Conservation (phyloP, 2,113 vertebrate species). For the Onychostruthus taczanowskii region DNA sequence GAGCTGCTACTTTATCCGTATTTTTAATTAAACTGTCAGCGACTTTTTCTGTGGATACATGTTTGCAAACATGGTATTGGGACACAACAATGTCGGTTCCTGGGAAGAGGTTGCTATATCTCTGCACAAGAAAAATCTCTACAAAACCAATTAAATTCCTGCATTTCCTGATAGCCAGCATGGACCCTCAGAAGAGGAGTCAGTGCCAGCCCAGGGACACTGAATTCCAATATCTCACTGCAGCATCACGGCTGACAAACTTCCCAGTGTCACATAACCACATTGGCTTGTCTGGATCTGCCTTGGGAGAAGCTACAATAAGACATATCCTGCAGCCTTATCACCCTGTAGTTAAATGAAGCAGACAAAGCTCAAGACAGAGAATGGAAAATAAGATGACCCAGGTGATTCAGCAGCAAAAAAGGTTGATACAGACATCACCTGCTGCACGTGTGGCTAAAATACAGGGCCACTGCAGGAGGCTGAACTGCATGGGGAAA, state of each 20-base stretch:
- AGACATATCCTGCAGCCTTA: not conserved
- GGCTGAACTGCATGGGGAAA: not conserved
- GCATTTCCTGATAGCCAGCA: not conserved
- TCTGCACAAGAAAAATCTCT: not conserved
- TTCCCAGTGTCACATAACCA: not conserved
- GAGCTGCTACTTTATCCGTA: not conserved
- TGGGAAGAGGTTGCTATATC: not conserved
- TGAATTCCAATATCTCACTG: fast-evolving
- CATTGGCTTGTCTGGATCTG: not conserved
- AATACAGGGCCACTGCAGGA: not conserved
- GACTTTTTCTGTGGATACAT: not conserved
- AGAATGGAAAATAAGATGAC: not conserved
- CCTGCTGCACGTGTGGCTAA: fast-evolving
- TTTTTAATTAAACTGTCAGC: not conserved
- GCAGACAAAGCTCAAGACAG: not conserved
- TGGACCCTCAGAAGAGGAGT: fast-evolving
- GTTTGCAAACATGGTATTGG: not conserved
- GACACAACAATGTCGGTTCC: not conserved
- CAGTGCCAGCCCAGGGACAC: not conserved
- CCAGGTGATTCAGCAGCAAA: not conserved
- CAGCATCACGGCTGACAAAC: not conserved
- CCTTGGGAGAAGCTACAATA: not conserved
- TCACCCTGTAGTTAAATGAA: not conserved
- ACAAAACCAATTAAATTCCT: not conserved
- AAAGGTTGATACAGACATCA: not conserved